Evolutionary conservation across 2,888 invertebrate species (phyloP).

Genomic region (Lysandra bellargus): DNA sequence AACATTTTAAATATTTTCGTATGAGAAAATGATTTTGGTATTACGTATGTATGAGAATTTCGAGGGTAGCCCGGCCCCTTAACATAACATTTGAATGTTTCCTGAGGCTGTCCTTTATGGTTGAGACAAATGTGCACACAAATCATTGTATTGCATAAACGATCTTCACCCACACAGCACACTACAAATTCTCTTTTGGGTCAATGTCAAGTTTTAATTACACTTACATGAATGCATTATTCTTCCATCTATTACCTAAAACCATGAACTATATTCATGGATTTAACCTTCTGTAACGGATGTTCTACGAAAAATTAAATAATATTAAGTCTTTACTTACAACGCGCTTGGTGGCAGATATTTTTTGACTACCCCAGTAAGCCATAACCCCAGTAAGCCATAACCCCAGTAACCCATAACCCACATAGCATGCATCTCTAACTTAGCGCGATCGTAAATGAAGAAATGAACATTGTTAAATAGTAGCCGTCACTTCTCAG

Average conservation of each 20-base stretch:
- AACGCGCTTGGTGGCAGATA: background rate
- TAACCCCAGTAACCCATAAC: too few species aligned
- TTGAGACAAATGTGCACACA: background rate
- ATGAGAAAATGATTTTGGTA: too few species aligned
- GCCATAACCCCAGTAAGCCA: too few species aligned
- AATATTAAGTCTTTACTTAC: background rate
- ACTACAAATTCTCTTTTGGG: background rate
- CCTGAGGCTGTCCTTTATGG: background rate
- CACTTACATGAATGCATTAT: background rate
- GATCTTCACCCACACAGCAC: background rate
- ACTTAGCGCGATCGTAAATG: background rate
- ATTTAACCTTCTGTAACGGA: background rate
- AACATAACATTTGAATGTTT: too few species aligned
- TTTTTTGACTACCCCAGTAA: background rate
- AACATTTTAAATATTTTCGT: too few species aligned
- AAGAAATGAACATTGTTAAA: too few species aligned
- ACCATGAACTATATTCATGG: background rate
- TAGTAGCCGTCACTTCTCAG: too few species aligned
- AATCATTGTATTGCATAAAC: background rate
- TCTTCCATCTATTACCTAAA: slow-evolving; percentile 7
- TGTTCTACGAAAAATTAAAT: background rate
- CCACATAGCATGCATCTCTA: background rate
- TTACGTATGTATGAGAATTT: too few species aligned
- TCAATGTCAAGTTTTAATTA: slow-evolving; percentile 3
- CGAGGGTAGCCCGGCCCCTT: too few species aligned